These are phyloP conservation scores for Pelodytes ibericus DNA, from an alignment of 2,797 vertebrate genomes.

Conservation along the genomic window DNA sequence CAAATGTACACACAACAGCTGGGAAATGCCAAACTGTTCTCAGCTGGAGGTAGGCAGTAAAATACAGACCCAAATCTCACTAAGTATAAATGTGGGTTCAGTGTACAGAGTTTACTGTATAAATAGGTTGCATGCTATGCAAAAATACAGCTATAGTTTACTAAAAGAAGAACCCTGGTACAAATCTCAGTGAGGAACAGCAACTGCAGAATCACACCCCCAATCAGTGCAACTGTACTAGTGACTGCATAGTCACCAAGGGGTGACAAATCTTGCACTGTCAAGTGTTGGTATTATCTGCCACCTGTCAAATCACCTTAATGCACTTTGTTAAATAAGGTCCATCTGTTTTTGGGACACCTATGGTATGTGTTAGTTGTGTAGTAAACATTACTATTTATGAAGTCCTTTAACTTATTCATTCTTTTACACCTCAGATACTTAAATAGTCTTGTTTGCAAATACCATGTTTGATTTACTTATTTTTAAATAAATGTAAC, in stretches of 20 bases:
- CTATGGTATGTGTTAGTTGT: no score
- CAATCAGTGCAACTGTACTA: conserved; percentile 7
- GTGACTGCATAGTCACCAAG: not conserved
- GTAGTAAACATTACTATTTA: no score
- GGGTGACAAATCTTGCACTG: conserved; percentile 26
- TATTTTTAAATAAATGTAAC: no score
- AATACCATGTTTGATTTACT: no score
- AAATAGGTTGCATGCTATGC: no score
- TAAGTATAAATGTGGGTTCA: not conserved
- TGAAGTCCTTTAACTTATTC: no score
- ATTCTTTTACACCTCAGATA: no score
- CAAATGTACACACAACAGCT: conserved; percentile 81
- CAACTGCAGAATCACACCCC: not conserved
- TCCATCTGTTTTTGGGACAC: conserved; percentile 9
- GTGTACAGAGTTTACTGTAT: no score
- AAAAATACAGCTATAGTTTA: no score
- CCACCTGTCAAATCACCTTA: conserved; percentile 28
- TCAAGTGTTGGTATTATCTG: conserved; percentile 10
- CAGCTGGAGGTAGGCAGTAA: conserved; percentile 71
- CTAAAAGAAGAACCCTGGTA: no score
- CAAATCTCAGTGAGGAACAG: not conserved
- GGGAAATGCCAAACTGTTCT: conserved; percentile 71
- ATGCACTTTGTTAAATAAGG: not conserved
- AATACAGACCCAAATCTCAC: conserved; percentile 61
- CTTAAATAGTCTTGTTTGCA: no score